Conservation (phyloP, 2,888 invertebrate genomes). For the Lypha dubia region DNA sequence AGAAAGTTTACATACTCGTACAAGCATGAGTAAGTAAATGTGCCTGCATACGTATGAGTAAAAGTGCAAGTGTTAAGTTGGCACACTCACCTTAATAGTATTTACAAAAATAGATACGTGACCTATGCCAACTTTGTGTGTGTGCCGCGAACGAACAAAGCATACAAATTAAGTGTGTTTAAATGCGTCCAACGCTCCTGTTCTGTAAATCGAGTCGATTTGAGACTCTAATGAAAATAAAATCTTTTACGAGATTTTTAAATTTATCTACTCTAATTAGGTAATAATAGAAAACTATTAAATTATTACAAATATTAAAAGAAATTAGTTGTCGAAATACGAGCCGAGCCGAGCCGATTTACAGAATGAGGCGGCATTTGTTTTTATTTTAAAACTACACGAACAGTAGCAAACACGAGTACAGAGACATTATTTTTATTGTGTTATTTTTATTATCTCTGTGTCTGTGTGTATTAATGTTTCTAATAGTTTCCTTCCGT, state of each 20-base stretch:
- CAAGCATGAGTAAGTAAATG: background rate
- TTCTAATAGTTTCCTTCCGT: slow-evolving; percentile 10
- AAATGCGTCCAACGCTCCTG: background rate
- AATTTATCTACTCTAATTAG: too few species aligned
- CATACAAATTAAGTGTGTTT: background rate
- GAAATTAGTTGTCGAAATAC: too few species aligned
- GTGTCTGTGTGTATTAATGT: background rate
- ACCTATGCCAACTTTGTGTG: slow-evolving; percentile 32
- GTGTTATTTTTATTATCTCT: background rate
- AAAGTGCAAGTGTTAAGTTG: slow-evolving; percentile 30
- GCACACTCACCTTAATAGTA: slow-evolving; percentile 37
- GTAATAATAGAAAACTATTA: too few species aligned
- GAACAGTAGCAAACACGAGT: background rate
- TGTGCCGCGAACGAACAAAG: background rate
- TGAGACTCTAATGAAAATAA: too few species aligned
- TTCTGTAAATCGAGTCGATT: too few species aligned
- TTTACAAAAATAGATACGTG: slow-evolving; percentile 44
- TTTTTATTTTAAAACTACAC: background rate
- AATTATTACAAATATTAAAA: too few species aligned
- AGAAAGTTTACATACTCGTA: background rate
- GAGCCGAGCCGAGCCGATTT: too few species aligned
- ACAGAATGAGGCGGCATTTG: too few species aligned
- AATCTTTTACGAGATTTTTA: too few species aligned
- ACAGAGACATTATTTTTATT: background rate
- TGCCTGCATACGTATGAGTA: background rate